Evolutionary conservation across 2,113 vertebrate genomes (phyloP), one percentile per base, ranked within the genome.

Genomic region (Poicephalus meyeri): DNA sequence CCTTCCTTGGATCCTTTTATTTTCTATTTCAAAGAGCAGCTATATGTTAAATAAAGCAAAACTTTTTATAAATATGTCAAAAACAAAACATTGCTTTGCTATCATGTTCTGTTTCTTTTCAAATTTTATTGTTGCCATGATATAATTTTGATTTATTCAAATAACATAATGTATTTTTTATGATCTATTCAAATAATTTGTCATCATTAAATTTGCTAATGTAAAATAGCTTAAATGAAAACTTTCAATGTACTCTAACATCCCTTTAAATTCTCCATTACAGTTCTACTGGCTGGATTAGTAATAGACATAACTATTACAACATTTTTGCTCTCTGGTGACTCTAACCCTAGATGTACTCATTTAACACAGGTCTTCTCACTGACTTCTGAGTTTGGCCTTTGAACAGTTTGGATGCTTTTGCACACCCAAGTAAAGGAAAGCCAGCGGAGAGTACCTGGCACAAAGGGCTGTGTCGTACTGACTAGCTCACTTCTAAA

Each of bases 101-200:
- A 7, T 50, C n/a, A 21, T 33, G 46, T 65, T 73, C 52, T 81
- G 18, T 66, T 78, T 69, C 47, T 86, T 93, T 47, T 65, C 33
- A 55, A 6, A 53, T 94, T 37, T 46, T 63, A 49, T 47, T 70
- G n/a, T 63, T 91, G 42, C 33, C 7, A 31, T 81, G 68, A 35
- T 13, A 25, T 66, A 58, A 66, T 41, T 88, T 13, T 29, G 83
- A 88, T 46, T 80, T 94, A 82, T 86, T 80, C 46, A 61, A 86
- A 80, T 65, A 82, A 16, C 5, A 24, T 31, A 3, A 65, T 78
- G 93, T 41, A 16, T 69, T 77, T 93, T 50, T 61, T 46, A 69
- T 89, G 58, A 44, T 56, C 23, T 84, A 69, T 80, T 80, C n/a
- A 68, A 84, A 81, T 47, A 55, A 49, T 69, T 82, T 42, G 17